Evolutionary conservation across 2,888 invertebrate genomes (phyloP), one percentile per base, ranked within the genome.

Genomic region (Noctua comes): DNA sequence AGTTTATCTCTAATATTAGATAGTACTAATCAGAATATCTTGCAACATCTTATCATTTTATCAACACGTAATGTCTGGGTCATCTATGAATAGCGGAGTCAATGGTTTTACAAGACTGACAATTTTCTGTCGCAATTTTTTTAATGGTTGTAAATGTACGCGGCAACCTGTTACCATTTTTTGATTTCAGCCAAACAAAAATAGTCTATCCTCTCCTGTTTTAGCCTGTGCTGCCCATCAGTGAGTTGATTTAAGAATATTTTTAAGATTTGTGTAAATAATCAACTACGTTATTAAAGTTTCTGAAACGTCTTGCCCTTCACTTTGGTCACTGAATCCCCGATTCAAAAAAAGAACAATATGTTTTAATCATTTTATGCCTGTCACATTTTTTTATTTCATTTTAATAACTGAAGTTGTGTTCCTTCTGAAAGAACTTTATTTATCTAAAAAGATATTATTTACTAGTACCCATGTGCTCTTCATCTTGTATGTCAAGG

Each of bases 1-100:
- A 64, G 27, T 27, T 40, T 51, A 43, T 31, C 31, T 64, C 51
- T 74, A 64, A 65, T 54, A 64, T 24, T n/a, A 64, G n/a, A 54
- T 65, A 54, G 10, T 7, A 51, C 6, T 31, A 73, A 48, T 36
- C 66, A 40, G 24, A 31, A 57, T 27, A 77, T 77, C 13, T 46
- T 54, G 16, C 36, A 46, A 27, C 76, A 8, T 46, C 18, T 76
- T 76, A 77, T 76, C 65, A 27, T 36, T 46, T 46, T 65, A 65
- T 77, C 76, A 75, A 21, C 6, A 21, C 3, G 21, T n/a, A 46
- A n/a, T 57, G n/a, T 76, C 46, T 65, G 54, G 43, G 46, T 10
- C 36, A 27, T 1, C 48, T 16, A 11, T 21, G 7, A 57, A 59
- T n/a, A 48, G 27, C 10, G 21, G n/a, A n/a, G n/a, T n/a, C 21